phyloP scores from a whole-genome alignment of 2,113 vertebrate species.

The Apteryx mantelli region DNA sequence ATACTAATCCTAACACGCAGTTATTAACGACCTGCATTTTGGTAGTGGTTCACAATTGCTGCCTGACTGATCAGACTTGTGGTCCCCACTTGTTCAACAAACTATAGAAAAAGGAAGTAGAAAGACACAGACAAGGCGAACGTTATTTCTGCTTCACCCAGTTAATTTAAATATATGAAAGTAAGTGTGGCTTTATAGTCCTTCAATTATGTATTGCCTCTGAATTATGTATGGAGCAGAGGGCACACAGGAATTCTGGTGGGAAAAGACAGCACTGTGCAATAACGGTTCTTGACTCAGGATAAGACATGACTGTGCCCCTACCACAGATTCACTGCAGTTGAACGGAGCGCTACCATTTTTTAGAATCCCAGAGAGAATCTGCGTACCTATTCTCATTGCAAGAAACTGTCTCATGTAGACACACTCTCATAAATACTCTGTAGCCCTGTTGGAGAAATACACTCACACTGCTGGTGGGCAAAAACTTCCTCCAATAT shows the following conservation, averaged over 20 bases:
- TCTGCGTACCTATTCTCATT: not conserved
- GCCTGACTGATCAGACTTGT: not conserved
- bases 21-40: not conserved
- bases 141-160: not conserved
- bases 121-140: not conserved
- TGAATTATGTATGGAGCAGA: slow-evolving; percentile 55
- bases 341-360: not conserved
- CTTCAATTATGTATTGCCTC: slow-evolving; percentile 53
- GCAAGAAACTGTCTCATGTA: not conserved
- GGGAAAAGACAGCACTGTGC: not conserved
- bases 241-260: not conserved
- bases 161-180: slow-evolving; percentile 39
- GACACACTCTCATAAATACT: not conserved
- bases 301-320: not conserved
- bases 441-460: not conserved
- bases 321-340: not conserved
- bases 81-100: not conserved
- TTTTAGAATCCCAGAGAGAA: not conserved
- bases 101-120: not conserved
- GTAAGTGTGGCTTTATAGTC: slow-evolving; percentile 42
- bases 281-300: not conserved
- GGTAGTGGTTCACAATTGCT: not conserved
- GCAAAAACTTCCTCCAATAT: not conserved
- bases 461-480: not conserved
- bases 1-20: not conserved